These are phyloP conservation scores for Drosophila chauvacae DNA, from an alignment of 1,140 invertebrate species.

Conservation along the genomic window DNA sequence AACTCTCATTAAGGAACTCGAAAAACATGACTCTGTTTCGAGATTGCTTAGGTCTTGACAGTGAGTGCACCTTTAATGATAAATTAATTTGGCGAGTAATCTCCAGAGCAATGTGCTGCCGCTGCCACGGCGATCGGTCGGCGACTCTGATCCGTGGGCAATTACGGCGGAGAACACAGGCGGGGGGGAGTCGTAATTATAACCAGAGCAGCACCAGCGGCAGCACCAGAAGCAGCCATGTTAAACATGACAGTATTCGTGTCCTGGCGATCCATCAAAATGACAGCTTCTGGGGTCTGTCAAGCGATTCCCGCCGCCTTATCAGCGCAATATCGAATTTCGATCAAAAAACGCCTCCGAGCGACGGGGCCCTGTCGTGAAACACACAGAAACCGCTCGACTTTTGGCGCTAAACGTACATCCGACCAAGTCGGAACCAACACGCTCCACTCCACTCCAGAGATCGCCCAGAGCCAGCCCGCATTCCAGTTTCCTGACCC, in stretches of 20 bases:
- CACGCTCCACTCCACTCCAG: neutral
- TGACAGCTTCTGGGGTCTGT: conserved; percentile 68
- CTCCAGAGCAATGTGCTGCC: conserved; percentile 41
- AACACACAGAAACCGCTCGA: conserved; percentile 48
- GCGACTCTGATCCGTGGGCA: conserved; percentile 35
- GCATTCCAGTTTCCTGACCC: conserved; percentile 69
- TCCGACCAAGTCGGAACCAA: conserved; percentile 17
- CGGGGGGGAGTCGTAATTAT: conserved; percentile 62
- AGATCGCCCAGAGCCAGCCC: conserved; percentile 30
- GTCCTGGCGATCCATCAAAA: conserved; percentile 78
- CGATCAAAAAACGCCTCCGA: conserved; percentile 78
- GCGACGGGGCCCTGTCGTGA: conserved; percentile 47
- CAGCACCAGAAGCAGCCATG: conserved; percentile 46
- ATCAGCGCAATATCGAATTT: conserved; percentile 84
- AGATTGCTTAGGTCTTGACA: conserved; percentile 29
- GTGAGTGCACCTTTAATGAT: conserved; percentile 53
- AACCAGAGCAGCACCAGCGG: conserved; percentile 64
- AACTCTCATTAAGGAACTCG: conserved; percentile 56
- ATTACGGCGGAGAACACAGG: conserved; percentile 16
- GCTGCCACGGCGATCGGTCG: conserved; percentile 26
- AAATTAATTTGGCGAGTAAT: conserved; percentile 67
- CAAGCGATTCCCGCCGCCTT: conserved; percentile 59
- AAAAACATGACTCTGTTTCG: conserved; percentile 24
- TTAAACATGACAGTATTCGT: conserved; percentile 80
- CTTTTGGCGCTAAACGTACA: conserved; percentile 74